Evolutionary conservation across 2,888 invertebrate species (phyloP).

Genomic region (Nemapogon koenigi): DNA sequence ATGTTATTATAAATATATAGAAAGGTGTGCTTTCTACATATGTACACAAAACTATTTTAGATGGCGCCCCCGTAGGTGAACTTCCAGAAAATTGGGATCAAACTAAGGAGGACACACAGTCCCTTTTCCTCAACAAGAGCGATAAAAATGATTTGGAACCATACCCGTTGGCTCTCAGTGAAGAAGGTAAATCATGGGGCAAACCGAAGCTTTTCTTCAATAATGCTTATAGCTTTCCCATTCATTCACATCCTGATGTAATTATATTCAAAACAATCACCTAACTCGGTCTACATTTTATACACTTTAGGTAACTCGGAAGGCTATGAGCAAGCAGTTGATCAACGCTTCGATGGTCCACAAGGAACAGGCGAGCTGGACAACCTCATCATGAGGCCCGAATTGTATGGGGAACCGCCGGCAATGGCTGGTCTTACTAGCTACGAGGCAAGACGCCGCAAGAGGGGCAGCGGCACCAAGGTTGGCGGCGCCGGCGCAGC

Average conservation of each 20-base stretch:
- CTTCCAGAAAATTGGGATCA: conserved; percentile 62
- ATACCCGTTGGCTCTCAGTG: conserved; percentile 57
- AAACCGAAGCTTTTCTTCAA: conserved; percentile 3
- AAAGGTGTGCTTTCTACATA: too few relatives aligned
- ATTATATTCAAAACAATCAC: not conserved
- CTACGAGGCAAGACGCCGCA: conserved; percentile 47
- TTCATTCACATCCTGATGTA: not conserved
- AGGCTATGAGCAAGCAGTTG: conserved; percentile 45
- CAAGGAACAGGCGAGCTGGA: conserved; percentile 53
- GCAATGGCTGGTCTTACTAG: conserved; percentile 44
- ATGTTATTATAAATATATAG: too few relatives aligned
- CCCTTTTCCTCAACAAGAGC: conserved; percentile 59
- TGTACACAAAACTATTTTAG: conserved; percentile 26
- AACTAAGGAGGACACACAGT: conserved; percentile 58
- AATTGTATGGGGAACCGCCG: conserved; percentile 66
- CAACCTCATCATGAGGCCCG: conserved; percentile 68
- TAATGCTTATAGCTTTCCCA: not conserved
- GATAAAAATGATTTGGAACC: conserved; percentile 62
- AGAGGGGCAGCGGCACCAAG: conserved; percentile 52
- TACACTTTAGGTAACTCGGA: conserved; percentile 38
- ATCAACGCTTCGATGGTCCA: conserved; percentile 43
- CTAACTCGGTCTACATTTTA: not conserved
- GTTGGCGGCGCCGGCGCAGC: conserved; percentile 56
- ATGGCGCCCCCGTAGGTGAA: conserved; percentile 51
- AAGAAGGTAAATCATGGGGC: conserved; percentile 41